Evolutionary conservation across 64 coral and sea anemone species (phyloP).

Genomic region (Stichodactyla helianthus): DNA sequence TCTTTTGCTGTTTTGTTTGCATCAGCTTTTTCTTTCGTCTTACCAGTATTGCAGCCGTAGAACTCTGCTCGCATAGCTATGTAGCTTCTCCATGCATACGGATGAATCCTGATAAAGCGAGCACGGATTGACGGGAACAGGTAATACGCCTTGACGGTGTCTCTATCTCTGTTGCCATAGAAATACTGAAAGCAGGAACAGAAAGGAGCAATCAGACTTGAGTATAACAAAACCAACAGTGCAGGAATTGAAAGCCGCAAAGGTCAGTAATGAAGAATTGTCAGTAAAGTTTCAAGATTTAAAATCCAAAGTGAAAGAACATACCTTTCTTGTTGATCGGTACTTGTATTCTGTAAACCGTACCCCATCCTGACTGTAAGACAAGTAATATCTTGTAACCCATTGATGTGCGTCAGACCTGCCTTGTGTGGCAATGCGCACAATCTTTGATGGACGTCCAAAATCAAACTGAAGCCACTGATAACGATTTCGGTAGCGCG

Average conservation of each 20-base stretch:
- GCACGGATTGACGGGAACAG: slow-evolving; percentile 49
- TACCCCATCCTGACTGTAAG: slow-evolving; percentile 38
- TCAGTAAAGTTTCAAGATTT: too few relatives aligned
- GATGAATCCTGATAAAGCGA: slow-evolving; percentile 30
- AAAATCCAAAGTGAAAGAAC: not conserved
- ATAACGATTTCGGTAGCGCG: slow-evolving; percentile 40
- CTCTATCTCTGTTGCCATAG: slow-evolving; percentile 34
- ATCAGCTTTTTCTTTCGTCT: not conserved
- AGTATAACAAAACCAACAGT: too few relatives aligned
- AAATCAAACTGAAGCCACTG: slow-evolving; percentile 56
- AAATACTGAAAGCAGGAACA: slow-evolving; percentile 22
- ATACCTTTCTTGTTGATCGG: slow-evolving; percentile 38
- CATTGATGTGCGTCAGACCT: slow-evolving; percentile 30
- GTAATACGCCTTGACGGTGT: slow-evolving; percentile 27
- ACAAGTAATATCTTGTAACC: slow-evolving; percentile 48
- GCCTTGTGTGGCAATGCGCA: slow-evolving; percentile 41
- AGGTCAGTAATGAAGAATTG: too few relatives aligned
- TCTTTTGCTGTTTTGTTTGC: too few relatives aligned
- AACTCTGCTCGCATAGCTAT: slow-evolving; percentile 55
- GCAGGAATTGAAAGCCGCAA: too few relatives aligned
- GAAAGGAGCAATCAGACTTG: not conserved
- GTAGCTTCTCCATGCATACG: slow-evolving; percentile 32
- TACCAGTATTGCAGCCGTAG: slow-evolving; percentile 51
- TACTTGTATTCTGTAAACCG: slow-evolving; percentile 39
- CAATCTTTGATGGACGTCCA: slow-evolving; percentile 28